These are phyloP conservation scores for Blennius ocellaris DNA, from an alignment of 2,113 vertebrate species.

Conservation along the genomic window DNA sequence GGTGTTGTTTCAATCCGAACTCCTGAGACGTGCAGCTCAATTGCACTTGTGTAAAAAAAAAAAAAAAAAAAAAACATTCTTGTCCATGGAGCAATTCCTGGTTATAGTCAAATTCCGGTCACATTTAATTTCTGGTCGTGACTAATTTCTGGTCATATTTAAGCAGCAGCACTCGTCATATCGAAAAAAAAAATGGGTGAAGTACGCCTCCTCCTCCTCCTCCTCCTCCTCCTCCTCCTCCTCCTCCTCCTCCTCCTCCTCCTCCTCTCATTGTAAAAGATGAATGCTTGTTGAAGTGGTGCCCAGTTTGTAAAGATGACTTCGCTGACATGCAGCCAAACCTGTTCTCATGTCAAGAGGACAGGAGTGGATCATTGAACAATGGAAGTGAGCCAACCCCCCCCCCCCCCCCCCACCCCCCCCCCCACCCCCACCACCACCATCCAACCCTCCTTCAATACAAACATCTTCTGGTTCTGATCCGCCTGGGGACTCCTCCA, in stretches of 20 bases:
- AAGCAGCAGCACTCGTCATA: conserved; percentile 4
- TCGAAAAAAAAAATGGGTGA: neutral
- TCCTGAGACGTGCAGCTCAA: conserved; percentile 23
- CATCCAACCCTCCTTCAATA: conserved; percentile 23
- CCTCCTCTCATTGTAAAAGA: conserved; percentile 13
- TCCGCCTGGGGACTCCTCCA: conserved; percentile 57
- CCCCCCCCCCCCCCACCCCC: too few species aligned
- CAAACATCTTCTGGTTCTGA: conserved; percentile 51
- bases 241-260: too few species aligned
- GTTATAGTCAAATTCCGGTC: conserved; percentile 1
- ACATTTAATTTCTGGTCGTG: too few species aligned
- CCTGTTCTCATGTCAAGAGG: conserved; percentile 21
- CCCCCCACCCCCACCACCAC: too few species aligned
- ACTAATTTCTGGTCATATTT: conserved; percentile 24
- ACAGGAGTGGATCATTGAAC: conserved; percentile 19
- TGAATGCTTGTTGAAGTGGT: neutral
- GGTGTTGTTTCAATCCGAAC: conserved; percentile 63
- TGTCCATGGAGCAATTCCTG: conserved; percentile 5
- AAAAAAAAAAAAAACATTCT: too few species aligned
- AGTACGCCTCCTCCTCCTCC: conserved; percentile 12
- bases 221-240: too few species aligned
- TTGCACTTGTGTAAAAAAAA: conserved; percentile 17
- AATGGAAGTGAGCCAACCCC: neutral
- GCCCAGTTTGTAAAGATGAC: neutral
- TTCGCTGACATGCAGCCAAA: conserved; percentile 22